phyloP scores from a whole-genome alignment of 2,888 invertebrate genomes.

The Sympetrum striolatum region DNA sequence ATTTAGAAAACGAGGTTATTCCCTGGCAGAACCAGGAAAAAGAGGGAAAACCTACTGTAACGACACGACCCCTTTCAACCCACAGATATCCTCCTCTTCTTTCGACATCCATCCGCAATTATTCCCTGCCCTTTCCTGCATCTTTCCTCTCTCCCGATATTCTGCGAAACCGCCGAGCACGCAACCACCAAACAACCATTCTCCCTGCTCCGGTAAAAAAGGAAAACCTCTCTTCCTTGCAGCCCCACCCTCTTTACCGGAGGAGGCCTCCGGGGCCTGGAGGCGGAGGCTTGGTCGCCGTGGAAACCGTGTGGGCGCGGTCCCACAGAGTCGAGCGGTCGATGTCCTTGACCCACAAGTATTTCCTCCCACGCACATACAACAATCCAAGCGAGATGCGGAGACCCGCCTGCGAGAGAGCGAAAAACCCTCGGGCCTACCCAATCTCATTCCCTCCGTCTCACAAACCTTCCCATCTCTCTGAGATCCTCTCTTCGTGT shows the following conservation, averaged over 20 bases:
- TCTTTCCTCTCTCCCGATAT: not conserved
- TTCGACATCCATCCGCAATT: not conserved
- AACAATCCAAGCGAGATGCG: slow-evolving; percentile 17
- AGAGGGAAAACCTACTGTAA: not conserved
- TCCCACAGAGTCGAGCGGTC: slow-evolving; percentile 25
- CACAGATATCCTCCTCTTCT: not conserved
- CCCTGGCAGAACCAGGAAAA: not conserved
- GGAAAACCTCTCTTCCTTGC: not conserved
- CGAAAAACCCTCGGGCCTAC: slow-evolving; percentile 55
- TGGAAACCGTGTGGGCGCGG: not conserved
- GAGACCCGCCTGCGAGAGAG: slow-evolving; percentile 54
- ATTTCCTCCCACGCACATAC: slow-evolving; percentile 26
- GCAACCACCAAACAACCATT: not conserved
- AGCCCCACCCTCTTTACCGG: not conserved
- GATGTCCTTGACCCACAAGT: slow-evolving; percentile 40
- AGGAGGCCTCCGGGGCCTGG: not conserved
- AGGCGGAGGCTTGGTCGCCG: not conserved
- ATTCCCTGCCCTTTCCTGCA: not conserved
- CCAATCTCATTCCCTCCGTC: slow-evolving; percentile 50
- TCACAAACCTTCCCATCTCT: slow-evolving; percentile 45
- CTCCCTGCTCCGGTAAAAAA: not conserved
- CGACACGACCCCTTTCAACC: not conserved
- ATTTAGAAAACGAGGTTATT: not conserved
- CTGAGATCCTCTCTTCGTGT: not conserved
- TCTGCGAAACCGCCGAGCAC: not conserved